A percentile compares a stretch with the other conserved stretches of the same genome.
Conservation (phyloP, 1,140 invertebrate species). For the Drosophila navojoa region DNA sequence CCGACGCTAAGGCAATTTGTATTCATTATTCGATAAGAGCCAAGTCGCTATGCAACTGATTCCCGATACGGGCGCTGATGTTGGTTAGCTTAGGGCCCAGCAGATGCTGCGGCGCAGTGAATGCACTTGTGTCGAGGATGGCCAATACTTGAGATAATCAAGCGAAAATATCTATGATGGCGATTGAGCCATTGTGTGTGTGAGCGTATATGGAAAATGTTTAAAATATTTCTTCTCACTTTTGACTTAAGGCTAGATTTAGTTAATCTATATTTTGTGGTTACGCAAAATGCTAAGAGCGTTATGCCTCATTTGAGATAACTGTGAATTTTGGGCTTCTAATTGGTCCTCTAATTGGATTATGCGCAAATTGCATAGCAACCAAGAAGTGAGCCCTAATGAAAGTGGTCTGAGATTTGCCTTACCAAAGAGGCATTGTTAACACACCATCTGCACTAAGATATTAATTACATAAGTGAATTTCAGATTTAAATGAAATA, state of each 20-base stretch:
- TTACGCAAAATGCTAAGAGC: not conserved
- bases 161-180: slow-evolving; percentile 2
- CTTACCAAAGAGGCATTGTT: too few species aligned
- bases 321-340: not conserved
- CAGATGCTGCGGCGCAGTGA: slow-evolving; percentile 3
- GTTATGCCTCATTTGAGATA: not conserved
- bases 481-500: too few species aligned
- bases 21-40: slow-evolving; percentile 41
- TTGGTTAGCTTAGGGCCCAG: too few species aligned
- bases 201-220: not conserved
- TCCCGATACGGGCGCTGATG: not conserved
- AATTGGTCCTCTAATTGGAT: not conserved
- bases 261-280: not conserved
- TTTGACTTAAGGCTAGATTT: not conserved
- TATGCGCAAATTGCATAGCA: too few species aligned
- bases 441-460: too few species aligned
- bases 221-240: slow-evolving; percentile 1
- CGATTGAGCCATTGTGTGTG: not conserved
- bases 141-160: slow-evolving; percentile 14
- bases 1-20: slow-evolving; percentile 54
- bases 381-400: too few species aligned
- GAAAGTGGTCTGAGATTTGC: too few species aligned
- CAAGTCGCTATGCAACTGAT: slow-evolving; percentile 6
- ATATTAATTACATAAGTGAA: too few species aligned
- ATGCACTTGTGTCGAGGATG: slow-evolving; percentile 12